phyloP scores from a whole-genome alignment of 2,797 vertebrate species.

The Trachurus trachurus region DNA sequence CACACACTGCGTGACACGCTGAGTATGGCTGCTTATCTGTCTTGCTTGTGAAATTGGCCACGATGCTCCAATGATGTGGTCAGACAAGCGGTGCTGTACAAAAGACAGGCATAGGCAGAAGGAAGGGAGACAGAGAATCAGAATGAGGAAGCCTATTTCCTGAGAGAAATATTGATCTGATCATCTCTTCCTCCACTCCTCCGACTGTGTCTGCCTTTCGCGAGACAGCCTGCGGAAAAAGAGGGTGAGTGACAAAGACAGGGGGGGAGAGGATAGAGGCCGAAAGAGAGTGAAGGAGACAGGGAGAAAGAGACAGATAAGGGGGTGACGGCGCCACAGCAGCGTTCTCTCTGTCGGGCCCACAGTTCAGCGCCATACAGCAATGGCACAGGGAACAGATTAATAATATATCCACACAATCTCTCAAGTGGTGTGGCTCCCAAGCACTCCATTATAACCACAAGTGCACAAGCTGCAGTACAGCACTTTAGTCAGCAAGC shows the following conservation, averaged over 20 bases:
- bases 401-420: constrained; percentile 79
- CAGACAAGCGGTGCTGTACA: constrained; percentile 57
- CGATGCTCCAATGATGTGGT: constrained; percentile 67
- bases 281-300: constrained; percentile 57
- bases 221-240: constrained; percentile 53
- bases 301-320: constrained; percentile 63
- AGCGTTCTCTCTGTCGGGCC: constrained; percentile 46
- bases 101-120: constrained; percentile 51
- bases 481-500: constrained; percentile 72
- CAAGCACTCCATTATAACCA: constrained; percentile 75
- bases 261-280: constrained; percentile 32
- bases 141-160: constrained; percentile 71
- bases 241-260: constrained; percentile 68
- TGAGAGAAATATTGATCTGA: constrained; percentile 82
- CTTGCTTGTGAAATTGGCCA: constrained; percentile 65
- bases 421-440: constrained; percentile 74
- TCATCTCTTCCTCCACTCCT: constrained; percentile 65
- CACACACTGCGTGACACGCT: constrained; percentile 42
- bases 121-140: constrained; percentile 51
- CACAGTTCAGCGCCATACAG: constrained; percentile 39
- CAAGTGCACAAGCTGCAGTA: constrained; percentile 69
- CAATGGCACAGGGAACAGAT: constrained; percentile 61
- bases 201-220: constrained; percentile 43
- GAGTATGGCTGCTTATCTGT: constrained; percentile 65
- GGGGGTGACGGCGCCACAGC: constrained; percentile 54